Conservation (phyloP, 1,140 invertebrate genomes). For the Leptinotarsa undecemlineata region DNA sequence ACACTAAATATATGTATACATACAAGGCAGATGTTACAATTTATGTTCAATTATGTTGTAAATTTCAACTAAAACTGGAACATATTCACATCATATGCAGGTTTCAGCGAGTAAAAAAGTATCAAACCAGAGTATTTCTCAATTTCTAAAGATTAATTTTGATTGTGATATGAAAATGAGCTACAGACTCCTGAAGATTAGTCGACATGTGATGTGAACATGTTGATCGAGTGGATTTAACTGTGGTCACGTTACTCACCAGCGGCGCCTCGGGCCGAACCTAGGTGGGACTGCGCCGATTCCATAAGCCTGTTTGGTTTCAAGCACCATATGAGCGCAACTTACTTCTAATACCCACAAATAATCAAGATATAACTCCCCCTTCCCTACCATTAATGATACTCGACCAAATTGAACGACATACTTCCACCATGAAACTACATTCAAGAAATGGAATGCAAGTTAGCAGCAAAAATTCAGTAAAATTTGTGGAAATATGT, state of each 20-base stretch:
- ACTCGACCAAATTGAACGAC: not conserved
- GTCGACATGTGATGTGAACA: not conserved
- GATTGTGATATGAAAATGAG: no score
- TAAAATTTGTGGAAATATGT: not conserved
- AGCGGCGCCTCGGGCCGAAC: slow-evolving; percentile 52
- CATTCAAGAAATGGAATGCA: no score
- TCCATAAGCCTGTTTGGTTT: slow-evolving; percentile 56
- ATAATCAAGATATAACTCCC: slow-evolving; percentile 36
- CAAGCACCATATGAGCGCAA: slow-evolving; percentile 55
- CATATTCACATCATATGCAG: not conserved
- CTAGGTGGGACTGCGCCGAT: slow-evolving; percentile 53
- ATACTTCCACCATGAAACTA: not conserved
- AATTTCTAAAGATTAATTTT: no score
- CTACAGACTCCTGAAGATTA: not conserved
- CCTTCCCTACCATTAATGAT: slow-evolving; percentile 9
- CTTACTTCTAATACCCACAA: slow-evolving; percentile 47
- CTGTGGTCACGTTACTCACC: slow-evolving; percentile 52
- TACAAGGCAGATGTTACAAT: not conserved
- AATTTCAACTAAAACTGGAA: not conserved
- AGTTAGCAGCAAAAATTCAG: no score
- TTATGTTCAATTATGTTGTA: not conserved
- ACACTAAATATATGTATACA: no score
- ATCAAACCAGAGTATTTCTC: no score
- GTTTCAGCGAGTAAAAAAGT: not conserved
- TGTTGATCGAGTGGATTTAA: slow-evolving; percentile 22